Evolutionary conservation across 2,888 invertebrate genomes (phyloP).

Genomic region (Apamea anceps): DNA sequence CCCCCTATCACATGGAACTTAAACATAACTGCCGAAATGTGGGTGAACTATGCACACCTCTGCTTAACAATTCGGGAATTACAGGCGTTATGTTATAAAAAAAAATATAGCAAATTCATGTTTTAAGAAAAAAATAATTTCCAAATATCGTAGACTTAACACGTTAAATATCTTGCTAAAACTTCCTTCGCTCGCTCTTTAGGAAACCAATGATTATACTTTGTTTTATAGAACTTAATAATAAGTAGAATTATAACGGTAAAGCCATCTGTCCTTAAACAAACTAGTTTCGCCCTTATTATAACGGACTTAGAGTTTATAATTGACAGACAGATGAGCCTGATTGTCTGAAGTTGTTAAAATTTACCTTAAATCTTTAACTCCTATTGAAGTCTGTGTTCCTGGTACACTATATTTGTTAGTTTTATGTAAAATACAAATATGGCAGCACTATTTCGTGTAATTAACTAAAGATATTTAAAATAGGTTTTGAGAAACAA

Average conservation of each 20-base stretch:
- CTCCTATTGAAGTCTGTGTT: slow-evolving; percentile 52
- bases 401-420: slow-evolving; percentile 49
- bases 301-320: slow-evolving; percentile 41
- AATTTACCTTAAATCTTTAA: slow-evolving; percentile 31
- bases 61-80: background rate
- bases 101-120: background rate
- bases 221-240: slow-evolving; percentile 28
- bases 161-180: slow-evolving; percentile 16
- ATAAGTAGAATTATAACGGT: slow-evolving; percentile 23
- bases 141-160: background rate
- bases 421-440: background rate
- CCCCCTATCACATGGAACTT: too few relatives aligned
- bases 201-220: slow-evolving; percentile 43
- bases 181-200: slow-evolving; percentile 47
- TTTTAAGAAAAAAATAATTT: background rate
- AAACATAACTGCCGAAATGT: too few relatives aligned
- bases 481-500: background rate
- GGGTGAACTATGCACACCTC: background rate
- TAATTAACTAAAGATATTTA: background rate
- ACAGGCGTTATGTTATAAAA: background rate
- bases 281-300: slow-evolving; percentile 44
- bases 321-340: slow-evolving; percentile 34
- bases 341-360: slow-evolving; percentile 43
- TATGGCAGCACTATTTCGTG: slow-evolving; percentile 1
- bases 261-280: slow-evolving; percentile 34